Evolutionary conservation across 2,888 invertebrate genomes (phyloP), one percentile per base, ranked within the genome.

Genomic region (Sesia apiformis): DNA sequence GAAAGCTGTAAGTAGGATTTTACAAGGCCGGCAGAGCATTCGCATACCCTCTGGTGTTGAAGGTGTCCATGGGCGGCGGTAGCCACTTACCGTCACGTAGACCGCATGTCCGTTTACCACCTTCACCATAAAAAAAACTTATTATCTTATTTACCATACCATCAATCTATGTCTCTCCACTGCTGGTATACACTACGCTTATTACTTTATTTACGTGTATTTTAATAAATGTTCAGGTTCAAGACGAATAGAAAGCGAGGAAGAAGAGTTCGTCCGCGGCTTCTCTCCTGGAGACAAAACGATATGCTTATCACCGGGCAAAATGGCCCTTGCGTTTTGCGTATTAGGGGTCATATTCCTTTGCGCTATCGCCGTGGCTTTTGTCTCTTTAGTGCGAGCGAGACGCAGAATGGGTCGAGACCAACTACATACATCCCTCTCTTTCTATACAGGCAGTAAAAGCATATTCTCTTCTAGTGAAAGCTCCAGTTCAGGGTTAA

Each of bases 281-380:
- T 88, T 89, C 60, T 89, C 89, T 5, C 91, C 92, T 3, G 91
- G 91, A 56, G 92, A 93, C 68, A 90, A 91, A 63, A 92, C 92
- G 3, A 91, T 95, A 52, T 95, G 95, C 70, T 87, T 95, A 60
- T 94, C 94, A 5, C 93, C 94, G 8, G 93, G 94, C 4, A 94
- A 93, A 84, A 91, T 95, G 91, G 94, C 95, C 6, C 84, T 94
- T 53, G 92, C 94, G 0, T 94, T 95, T 70, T 94, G 94, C 68
- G 84, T 94, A 0, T 78, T 95, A 64, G 94, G 95, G 4, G 78
- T 94, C 4, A 92, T 95, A 60, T 94, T 95, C 74, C 80, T 95
- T 0, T 87, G 92, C 55, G 95, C 94, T 4, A 91, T 94, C 5
- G 90, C 93, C 3, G 92, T 94, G 6, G 93, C 94, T 3, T 92